Evolutionary conservation across 2,797 vertebrate species (phyloP), one percentile per base, ranked within the genome.

Genomic region (Pseudotriccus pelzelni): DNA sequence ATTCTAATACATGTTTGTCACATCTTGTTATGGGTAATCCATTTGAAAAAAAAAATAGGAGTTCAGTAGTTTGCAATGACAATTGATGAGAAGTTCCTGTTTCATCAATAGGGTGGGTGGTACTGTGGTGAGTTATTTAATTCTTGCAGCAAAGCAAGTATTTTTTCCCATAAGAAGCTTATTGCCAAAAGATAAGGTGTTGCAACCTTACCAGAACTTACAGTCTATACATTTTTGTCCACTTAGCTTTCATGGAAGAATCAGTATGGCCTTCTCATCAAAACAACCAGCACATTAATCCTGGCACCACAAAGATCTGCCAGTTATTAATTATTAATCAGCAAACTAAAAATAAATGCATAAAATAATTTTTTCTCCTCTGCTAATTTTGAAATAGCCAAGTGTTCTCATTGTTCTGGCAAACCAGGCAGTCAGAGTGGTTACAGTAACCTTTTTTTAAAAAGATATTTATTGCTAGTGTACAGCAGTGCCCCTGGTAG

Each of bases 281-380:
- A 90, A 95, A 79, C 59, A 93, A 70, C 47, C 30, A 80, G 53
- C 63, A 37, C 7, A 10, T 27, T 30, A 87, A 78, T 24, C 20
- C 21, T 55, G 68, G 46, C 72, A 41, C 56, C 47, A 52, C 60
- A 85, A 82, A 87, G 88, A 60, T 55, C 47, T 77, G 34, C 30
- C 44, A 28, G 36, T 80, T 85, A 49, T 89, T 83, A 91, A 93
- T 87, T 70, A 84, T 95, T 95, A 68, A 84, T 56, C 43, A 46
- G 13, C 13, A 84, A 87, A 67, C 64, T 69, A 87, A 94, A 95
- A 92, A 81, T 69, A 90, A 84, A 69, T 21, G 25, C 69, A 41
- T 60, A 74, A 79, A 89, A 56, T 64, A 0, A 47, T 87, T 81
- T 74, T 2, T 76, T 49, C 34, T 82, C 24, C 39, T 80, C n/a